Evolutionary conservation across 2,113 vertebrate species (phyloP), one percentile per base, ranked within the genome.

Genomic region (Paedocypris sp.): DNA sequence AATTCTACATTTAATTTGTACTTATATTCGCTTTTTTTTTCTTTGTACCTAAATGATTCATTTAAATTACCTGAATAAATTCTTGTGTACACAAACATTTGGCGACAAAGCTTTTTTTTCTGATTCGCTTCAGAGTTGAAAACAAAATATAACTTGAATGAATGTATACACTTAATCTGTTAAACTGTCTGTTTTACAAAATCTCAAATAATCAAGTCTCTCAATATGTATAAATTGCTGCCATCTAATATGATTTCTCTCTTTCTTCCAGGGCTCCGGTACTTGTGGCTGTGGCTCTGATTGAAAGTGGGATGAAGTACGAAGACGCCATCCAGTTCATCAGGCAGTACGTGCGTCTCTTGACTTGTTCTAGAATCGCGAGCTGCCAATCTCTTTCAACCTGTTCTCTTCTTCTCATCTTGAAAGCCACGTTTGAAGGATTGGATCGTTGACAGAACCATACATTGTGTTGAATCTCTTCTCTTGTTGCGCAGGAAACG

Each of bases 261-360:
- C 48, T 18, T 26, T n/a, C 22, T 16, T 13, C 0, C 73, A 91
- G 90, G 0, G 90, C 90, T 71, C 90, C 90, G 0, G 90, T 92
- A 49, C 84, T 92, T 0, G 90, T 92, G 1, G 89, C 90, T 0
- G 70, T 91, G 65, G 90, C 90, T 25, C 82, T 92, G 64, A 88
- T 91, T 0, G 90, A 92, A 77, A 89, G 90, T 0, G 90, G 90
- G 39, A 91, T 92, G 90, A 92, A 91, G 72, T 92, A 90, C 0
- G 90, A 92, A 48, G 90, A 91, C 0, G 89, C 90, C 47, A 88
- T 92, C 71, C 89, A 91, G 80, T 92, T 92, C 77, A 92, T 92
- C 69, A 77, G 89, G 63, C 89, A 91, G 90, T 92, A 79, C 89
- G 89, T 88, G 22, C 41, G 41, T 20, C 35, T 61, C 41, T 46